Evolutionary conservation across 2,113 vertebrate species (phyloP).

Genomic region (Catagonus wagneri): DNA sequence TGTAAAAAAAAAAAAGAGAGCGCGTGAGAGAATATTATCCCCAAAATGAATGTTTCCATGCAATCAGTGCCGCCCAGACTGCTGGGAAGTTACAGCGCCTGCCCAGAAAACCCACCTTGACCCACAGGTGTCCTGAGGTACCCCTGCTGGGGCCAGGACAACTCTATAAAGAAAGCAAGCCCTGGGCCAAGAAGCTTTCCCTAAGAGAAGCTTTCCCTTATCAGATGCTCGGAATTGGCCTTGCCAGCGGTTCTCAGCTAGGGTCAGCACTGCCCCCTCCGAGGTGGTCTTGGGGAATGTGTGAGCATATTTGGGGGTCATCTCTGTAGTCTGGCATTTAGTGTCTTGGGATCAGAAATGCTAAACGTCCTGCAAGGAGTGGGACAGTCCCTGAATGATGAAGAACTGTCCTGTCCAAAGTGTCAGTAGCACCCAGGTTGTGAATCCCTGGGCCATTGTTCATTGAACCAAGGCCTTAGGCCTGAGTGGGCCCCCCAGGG

Average conservation of each 20-base stretch:
- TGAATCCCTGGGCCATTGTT: not conserved
- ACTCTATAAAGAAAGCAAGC: not conserved
- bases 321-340: not conserved
- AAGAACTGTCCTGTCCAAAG: conserved; percentile 16
- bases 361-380: not conserved
- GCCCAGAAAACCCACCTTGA: conserved; percentile 4
- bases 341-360: not conserved
- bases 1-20: no score
- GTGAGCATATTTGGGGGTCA: not conserved
- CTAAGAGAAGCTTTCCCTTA: not conserved
- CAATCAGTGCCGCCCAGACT: not conserved
- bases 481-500: not conserved
- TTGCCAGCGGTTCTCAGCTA: not conserved
- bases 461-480: not conserved
- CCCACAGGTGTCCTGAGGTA: not conserved
- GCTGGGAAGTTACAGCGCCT: not conserved
- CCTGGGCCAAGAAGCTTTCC: not conserved
- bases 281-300: not conserved
- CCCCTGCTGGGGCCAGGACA: not conserved
- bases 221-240: not conserved
- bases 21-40: not conserved
- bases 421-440: not conserved
- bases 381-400: not conserved
- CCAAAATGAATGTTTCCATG: conserved; percentile 26
- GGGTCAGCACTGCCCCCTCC: not conserved